Percentiles rank a stretch among this genome's conserved stretches.
Evolutionary conservation across 2,113 vertebrate genomes (phyloP).

Genomic region (Pseudolaguvia tuberculata): DNA sequence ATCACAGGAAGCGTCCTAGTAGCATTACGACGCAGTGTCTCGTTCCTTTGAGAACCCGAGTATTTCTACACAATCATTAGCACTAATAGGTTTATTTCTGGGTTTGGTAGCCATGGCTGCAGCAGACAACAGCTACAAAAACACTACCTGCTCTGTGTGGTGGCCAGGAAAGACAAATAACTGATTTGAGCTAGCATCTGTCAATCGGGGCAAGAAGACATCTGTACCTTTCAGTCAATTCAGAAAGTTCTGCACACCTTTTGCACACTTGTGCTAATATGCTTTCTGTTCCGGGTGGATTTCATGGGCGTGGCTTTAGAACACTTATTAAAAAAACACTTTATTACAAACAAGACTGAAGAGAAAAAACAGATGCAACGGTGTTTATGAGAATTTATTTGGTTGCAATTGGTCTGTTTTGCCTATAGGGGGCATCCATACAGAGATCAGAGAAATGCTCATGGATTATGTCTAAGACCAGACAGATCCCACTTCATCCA

Average conservation of each 20-base stretch:
- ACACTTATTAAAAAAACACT: background rate
- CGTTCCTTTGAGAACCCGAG: no score
- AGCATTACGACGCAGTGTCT: no score
- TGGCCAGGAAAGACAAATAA: background rate
- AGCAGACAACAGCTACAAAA: background rate
- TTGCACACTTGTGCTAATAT: background rate
- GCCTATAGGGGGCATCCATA: background rate
- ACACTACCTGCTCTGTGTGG: background rate
- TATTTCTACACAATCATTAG: no score
- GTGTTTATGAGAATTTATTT: no score
- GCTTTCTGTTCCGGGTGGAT: background rate
- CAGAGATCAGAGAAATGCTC: background rate
- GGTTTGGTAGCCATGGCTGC: conserved; percentile 3
- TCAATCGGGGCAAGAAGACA: background rate
- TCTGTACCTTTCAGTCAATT: background rate
- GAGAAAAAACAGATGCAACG: no score
- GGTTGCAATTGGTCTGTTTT: background rate
- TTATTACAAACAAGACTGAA: background rate
- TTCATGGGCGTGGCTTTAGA: background rate
- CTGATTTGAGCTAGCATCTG: background rate
- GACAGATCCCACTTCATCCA: background rate
- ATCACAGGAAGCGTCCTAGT: no score
- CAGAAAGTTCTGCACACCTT: background rate
- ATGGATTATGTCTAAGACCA: background rate
- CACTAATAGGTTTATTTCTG: conserved; percentile 8